Conservation (phyloP, 2,113 vertebrate species). For the Ctenomys sociabilis region DNA sequence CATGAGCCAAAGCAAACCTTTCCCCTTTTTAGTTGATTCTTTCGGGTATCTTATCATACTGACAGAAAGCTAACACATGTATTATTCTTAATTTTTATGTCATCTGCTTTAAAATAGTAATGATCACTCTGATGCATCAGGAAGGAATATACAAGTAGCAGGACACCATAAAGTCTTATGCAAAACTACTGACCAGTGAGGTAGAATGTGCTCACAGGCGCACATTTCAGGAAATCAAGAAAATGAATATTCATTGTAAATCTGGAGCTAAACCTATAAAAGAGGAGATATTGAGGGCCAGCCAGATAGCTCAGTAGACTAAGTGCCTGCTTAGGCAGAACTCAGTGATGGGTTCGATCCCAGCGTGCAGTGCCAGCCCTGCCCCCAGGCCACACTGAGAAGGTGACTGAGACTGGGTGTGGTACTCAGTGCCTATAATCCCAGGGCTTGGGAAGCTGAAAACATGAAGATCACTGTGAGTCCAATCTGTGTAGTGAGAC, state of each 20-base stretch:
- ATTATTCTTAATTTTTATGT: not conserved
- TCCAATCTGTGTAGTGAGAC: no score
- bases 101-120: not conserved
- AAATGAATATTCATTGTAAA: not conserved
- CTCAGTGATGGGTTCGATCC: no score
- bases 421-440: no score
- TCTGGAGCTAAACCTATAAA: not conserved
- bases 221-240: not conserved
- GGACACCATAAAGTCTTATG: rapidly evolving
- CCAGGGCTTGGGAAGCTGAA: no score
- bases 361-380: no score
- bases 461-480: no score
- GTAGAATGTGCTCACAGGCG: not conserved
- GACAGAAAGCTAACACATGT: not conserved
- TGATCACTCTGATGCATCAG: not conserved
- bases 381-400: no score
- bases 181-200: not conserved
- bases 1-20: not conserved
- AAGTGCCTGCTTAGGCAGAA: no score
- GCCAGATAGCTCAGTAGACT: no score
- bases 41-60: not conserved
- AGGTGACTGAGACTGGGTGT: no score
- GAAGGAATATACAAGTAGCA: not conserved
- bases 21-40: not conserved
- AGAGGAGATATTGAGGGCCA: not conserved